Conservation (phyloP, 2,113 vertebrate genomes). For the Dromas ardeola region DNA sequence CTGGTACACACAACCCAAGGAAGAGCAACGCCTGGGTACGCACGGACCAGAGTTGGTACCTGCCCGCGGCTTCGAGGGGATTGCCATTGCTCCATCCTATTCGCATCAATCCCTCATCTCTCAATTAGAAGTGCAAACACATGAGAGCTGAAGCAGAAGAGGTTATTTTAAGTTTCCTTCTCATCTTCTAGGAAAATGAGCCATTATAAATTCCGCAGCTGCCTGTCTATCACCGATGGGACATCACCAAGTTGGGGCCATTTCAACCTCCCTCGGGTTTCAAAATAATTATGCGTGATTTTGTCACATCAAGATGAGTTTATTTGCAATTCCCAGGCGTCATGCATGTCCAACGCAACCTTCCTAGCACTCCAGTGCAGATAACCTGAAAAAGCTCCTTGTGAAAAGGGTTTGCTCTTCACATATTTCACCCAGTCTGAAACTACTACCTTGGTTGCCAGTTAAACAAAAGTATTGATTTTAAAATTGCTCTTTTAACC, state of each 20-base stretch:
- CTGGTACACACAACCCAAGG: not conserved
- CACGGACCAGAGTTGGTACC: not conserved
- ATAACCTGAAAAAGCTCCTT: slow-evolving; percentile 13
- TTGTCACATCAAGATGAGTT: slow-evolving; percentile 62
- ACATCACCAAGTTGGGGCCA: slow-evolving; percentile 35
- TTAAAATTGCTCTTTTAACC: slow-evolving; percentile 73
- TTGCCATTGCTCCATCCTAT: not conserved
- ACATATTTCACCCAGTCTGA: slow-evolving; percentile 28
- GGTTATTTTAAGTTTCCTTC: slow-evolving; percentile 39
- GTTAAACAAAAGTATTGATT: slow-evolving; percentile 73
- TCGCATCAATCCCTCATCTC: not conserved
- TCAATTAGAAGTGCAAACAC: not conserved
- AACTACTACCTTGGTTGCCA: slow-evolving; percentile 30
- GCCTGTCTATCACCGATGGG: slow-evolving; percentile 45
- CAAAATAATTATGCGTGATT: slow-evolving; percentile 61
- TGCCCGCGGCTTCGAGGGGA: not conserved
- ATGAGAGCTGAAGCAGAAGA: not conserved
- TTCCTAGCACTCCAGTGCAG: not conserved
- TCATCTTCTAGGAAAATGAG: slow-evolving; percentile 28
- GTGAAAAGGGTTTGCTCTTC: slow-evolving; percentile 22
- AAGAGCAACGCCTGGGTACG: not conserved
- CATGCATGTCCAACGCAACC: not conserved
- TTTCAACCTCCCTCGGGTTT: slow-evolving; percentile 42
- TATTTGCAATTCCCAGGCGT: slow-evolving; percentile 59
- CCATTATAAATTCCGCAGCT: slow-evolving; percentile 46